Conservation (phyloP, 2,797 vertebrate species). For the Spheniscus humboldti region DNA sequence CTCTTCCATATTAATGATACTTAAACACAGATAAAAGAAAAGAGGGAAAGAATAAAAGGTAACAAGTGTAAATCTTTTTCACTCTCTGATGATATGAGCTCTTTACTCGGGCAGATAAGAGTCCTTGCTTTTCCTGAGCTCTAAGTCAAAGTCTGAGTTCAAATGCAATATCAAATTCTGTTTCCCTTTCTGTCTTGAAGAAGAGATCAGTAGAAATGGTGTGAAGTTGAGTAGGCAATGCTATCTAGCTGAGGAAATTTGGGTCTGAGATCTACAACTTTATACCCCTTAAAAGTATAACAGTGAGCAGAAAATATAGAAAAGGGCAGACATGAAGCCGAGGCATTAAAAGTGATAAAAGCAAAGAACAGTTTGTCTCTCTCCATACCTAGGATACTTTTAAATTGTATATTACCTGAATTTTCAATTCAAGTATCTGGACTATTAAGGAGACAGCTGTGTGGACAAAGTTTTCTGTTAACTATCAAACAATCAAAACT, state of each 20-base stretch:
- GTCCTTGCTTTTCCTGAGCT: not conserved
- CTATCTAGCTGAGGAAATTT: not conserved
- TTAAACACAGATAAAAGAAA: not conserved
- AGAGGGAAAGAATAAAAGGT: not conserved
- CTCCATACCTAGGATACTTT: not conserved
- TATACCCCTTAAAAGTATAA: not conserved
- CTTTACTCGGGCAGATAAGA: not conserved
- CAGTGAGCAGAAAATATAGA: not conserved
- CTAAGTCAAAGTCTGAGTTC: not conserved
- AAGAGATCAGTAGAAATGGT: not conserved
- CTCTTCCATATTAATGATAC: not conserved
- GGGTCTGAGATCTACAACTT: not conserved
- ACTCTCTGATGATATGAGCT: not conserved
- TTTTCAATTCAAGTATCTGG: not conserved
- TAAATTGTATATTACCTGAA: not conserved
- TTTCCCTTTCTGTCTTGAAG: not conserved
- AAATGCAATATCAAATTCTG: not conserved
- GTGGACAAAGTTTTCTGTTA: not conserved
- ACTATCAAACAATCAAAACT: not conserved
- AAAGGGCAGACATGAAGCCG: not conserved
- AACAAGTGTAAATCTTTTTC: not conserved
- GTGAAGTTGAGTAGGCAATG: not conserved
- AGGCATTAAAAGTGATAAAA: not conserved
- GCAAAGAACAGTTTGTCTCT: not conserved
- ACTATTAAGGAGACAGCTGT: not conserved